Evolutionary conservation across 2,797 vertebrate genomes (phyloP).

Genomic region (Chromis chromis): DNA sequence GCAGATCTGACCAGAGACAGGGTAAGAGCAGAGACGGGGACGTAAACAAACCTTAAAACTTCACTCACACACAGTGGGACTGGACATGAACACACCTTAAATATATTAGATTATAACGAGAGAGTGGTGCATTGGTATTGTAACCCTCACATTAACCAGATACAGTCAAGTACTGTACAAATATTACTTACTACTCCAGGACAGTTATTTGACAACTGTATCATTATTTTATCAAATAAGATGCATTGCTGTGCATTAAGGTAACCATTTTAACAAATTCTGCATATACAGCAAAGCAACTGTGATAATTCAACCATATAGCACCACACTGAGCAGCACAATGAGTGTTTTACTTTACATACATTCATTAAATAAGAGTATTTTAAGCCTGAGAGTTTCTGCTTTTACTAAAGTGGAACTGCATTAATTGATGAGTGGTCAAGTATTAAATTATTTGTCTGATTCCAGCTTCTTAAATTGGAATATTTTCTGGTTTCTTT

Average conservation of each 20-base stretch:
- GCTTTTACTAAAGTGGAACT: too few species aligned
- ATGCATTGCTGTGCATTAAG: neutral
- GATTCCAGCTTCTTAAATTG: too few species aligned
- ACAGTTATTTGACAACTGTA: too few species aligned
- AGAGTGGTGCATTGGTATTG: too few species aligned
- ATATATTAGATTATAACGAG: too few species aligned
- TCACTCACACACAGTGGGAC: neutral
- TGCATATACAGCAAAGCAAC: neutral
- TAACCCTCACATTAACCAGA: neutral
- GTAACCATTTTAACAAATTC: neutral
- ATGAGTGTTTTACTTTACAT: neutral
- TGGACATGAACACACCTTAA: too few species aligned
- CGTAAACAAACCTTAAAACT: neutral
- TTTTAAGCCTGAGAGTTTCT: neutral
- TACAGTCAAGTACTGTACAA: neutral
- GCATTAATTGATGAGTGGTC: too few species aligned
- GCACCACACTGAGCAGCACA: neutral
- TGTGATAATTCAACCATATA: neutral
- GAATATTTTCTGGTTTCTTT: too few species aligned
- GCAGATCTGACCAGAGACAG: conserved; percentile 75
- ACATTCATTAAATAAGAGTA: neutral
- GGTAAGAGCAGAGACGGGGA: conserved; percentile 62
- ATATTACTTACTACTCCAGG: too few species aligned
- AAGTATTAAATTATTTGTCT: too few species aligned
- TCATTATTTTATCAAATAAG: neutral